These are phyloP conservation scores for Ceuthmochares aereus DNA, from an alignment of 2,113 vertebrate genomes.

Conservation along the genomic window DNA sequence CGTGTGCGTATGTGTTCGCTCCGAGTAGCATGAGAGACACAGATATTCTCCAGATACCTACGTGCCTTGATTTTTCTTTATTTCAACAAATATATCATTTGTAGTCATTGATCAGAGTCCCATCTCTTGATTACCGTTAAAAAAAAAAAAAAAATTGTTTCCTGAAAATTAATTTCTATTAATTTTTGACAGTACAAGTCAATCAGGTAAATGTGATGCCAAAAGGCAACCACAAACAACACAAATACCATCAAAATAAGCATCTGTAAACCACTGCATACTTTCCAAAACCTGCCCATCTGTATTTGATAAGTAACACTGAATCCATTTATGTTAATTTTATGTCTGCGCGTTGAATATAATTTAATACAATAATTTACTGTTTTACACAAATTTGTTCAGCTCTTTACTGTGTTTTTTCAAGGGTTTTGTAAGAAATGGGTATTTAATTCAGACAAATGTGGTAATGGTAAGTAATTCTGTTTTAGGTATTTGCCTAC, in stretches of 20 bases:
- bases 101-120: not conserved
- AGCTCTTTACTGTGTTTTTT: not conserved
- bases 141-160: not conserved
- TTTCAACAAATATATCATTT: not conserved
- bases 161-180: not conserved
- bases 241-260: not conserved
- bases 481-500: not conserved
- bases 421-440: slow-evolving; percentile 1
- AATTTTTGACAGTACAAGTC: not conserved
- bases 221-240: not conserved
- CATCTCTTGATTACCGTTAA: not conserved
- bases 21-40: not conserved
- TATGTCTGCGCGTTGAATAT: not conserved
- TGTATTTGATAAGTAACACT: not conserved
- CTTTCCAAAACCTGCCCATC: not conserved
- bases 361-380: not conserved
- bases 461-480: not conserved
- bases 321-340: slow-evolving; percentile 2
- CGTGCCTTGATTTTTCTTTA: not conserved
- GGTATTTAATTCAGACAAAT: not conserved
- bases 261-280: not conserved
- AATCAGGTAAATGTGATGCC: not conserved
- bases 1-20: not conserved
- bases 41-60: not conserved
- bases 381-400: not conserved